These are phyloP conservation scores for Scaptomyza flava DNA, from an alignment of 2,888 invertebrate species.

Conservation along the genomic window DNA sequence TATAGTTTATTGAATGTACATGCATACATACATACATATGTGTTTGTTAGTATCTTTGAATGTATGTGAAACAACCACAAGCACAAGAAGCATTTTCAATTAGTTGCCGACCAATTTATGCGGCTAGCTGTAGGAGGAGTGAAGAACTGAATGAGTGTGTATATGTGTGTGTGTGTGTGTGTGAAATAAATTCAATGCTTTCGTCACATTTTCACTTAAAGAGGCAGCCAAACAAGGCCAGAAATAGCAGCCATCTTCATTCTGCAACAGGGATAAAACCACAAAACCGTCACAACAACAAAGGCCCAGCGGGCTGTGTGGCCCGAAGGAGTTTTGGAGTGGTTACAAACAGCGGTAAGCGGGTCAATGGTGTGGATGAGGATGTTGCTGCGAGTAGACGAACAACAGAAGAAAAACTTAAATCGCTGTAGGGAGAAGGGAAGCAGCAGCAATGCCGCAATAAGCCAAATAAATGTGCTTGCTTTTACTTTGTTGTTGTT, in stretches of 20 bases:
- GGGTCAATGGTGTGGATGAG: slow-evolving; percentile 1
- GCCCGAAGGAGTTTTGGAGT: slow-evolving; percentile 31
- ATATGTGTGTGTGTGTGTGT: slow-evolving; percentile 11
- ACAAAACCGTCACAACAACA: slow-evolving; percentile 70
- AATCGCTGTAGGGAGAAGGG: not conserved
- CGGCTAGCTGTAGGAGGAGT: slow-evolving; percentile 43
- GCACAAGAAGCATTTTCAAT: slow-evolving; percentile 77
- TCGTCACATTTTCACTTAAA: slow-evolving; percentile 69
- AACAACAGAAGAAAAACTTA: slow-evolving; percentile 6
- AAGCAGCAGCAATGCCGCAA: slow-evolving; percentile 49
- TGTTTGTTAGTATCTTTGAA: slow-evolving; percentile 3
- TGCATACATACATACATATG: slow-evolving; percentile 17
- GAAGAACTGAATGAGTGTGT: not conserved
- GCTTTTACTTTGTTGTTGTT: slow-evolving; percentile 29
- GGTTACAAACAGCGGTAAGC: slow-evolving; percentile 8
- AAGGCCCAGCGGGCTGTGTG: slow-evolving; percentile 60
- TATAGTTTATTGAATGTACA: slow-evolving; percentile 60
- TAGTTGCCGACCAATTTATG: slow-evolving; percentile 80
- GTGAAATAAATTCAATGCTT: slow-evolving; percentile 68
- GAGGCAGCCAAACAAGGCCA: slow-evolving; percentile 7
- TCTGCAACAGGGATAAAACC: slow-evolving; percentile 62
- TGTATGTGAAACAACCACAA: slow-evolving; percentile 46
- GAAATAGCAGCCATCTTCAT: slow-evolving; percentile 8
- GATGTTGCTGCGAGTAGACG: not conserved
- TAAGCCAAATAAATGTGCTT: slow-evolving; percentile 75